Base-by-base conservation (phyloP, 2,888 invertebrate genomes). In the Drosophila paracracens region DNA sequence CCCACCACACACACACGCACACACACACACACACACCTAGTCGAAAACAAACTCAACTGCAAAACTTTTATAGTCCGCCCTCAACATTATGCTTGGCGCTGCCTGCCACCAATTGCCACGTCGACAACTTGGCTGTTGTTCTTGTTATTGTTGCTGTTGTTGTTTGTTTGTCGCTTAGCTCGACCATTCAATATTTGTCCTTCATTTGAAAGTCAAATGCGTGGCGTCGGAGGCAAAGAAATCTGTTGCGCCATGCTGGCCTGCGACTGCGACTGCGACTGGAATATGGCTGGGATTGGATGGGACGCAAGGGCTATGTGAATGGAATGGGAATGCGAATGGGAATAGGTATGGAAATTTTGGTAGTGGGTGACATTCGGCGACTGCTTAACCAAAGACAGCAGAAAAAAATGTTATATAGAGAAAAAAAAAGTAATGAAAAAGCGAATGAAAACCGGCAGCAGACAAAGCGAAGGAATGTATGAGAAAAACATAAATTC, bases 151-250 rank as follows among this genome's bases (percentile, higher is more conserved):
- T 68, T 67, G 63, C 27, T 78, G 57, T 21, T 73, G 63, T 72
- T 81, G 80, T 70, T 75, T 74, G 71, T 74, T 75, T 81, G 80
- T 79, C 69, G 68, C 76, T 73, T 75, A 54, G 74, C 70, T 81
- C 81, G 73, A 64, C 81, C 84, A 72, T 81, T 77, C 79, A 89
- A 89, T 87, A 89, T 89, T 86, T 90, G 90, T 88, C 90, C 89
- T 89, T 89, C 89, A 89, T 82, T 88, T 90, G 88, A 90, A 89
- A 89, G 89, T 90, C 89, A 89, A 89, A 89, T 89, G 78, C 77
- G 86, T 89, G 58, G 76, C 78, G 86, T 83, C 77, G 80, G 78
- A 82, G 86, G 88, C 80, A 78, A 69, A 82, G 83, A 85, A 85
- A 85, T 86, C 88, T 85, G 85, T 88, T 88, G 88, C 85, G 83